phyloP scores from a whole-genome alignment of 2,113 vertebrate genomes.

The Prietella phreatophila region DNA sequence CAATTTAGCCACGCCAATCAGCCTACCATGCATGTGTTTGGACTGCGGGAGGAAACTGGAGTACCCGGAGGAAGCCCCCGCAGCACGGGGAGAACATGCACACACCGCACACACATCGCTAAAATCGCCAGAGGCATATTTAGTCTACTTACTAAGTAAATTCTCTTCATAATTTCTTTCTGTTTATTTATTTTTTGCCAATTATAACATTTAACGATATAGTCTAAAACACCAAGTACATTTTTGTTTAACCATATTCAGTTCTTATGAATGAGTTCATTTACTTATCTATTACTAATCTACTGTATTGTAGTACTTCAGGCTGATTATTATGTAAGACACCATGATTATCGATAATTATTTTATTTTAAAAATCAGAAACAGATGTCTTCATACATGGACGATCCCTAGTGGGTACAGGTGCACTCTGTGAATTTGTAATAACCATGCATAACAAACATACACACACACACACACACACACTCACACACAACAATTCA shows the following conservation, averaged over 20 bases:
- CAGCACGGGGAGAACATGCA: too few relatives aligned
- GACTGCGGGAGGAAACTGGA: too few relatives aligned
- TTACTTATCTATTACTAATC: background rate
- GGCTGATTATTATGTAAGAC: background rate
- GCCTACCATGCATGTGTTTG: too few relatives aligned
- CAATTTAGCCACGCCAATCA: too few relatives aligned
- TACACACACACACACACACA: conserved; percentile 8
- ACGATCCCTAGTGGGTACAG: conserved; percentile 28
- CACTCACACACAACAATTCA: conserved; percentile 3
- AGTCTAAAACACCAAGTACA: background rate
- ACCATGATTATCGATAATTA: background rate
- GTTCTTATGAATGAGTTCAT: background rate
- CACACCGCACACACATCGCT: too few relatives aligned
- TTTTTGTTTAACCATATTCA: background rate
- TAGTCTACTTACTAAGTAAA: background rate
- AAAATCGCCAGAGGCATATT: background rate
- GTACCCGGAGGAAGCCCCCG: too few relatives aligned
- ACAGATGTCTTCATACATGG: conserved; percentile 18
- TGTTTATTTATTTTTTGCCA: background rate
- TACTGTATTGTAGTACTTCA: background rate
- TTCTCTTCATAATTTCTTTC: background rate
- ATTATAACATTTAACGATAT: background rate
- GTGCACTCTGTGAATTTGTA: conserved; percentile 29
- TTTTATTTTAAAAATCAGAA: background rate
- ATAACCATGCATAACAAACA: background rate